Evolutionary conservation across 1,140 invertebrate genomes (phyloP).

Genomic region (Eupristina koningsbergeri): DNA sequence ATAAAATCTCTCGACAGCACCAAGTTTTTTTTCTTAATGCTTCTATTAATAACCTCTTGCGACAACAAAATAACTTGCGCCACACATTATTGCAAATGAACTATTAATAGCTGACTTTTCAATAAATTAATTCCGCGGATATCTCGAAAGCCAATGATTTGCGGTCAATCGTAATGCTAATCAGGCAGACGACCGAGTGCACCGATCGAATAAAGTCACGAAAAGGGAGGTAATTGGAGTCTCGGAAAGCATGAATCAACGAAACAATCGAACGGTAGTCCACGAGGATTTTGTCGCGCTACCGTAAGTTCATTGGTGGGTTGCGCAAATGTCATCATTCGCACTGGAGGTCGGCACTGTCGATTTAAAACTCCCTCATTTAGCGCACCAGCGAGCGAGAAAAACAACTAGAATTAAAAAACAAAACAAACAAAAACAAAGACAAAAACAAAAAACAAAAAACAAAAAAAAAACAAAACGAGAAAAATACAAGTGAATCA

Average conservation of each 20-base stretch:
- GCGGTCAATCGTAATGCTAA: background rate
- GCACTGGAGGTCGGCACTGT: conserved; percentile 13
- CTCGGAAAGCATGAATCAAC: background rate
- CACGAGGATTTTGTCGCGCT: background rate
- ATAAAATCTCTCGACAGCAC: no score
- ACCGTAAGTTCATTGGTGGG: background rate
- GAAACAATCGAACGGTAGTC: conserved; percentile 32
- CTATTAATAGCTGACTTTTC: background rate
- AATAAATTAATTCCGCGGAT: background rate
- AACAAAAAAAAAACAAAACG: no score
- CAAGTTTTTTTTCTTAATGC: background rate
- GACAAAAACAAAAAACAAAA: no score
- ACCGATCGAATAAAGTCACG: background rate
- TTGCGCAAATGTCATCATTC: conserved; percentile 43
- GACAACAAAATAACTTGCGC: background rate
- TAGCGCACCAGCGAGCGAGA: background rate
- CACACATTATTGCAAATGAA: background rate
- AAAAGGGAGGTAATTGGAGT: background rate
- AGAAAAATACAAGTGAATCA: no score
- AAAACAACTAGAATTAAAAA: background rate
- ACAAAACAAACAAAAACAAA: no score
- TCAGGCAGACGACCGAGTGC: background rate
- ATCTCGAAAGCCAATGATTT: background rate
- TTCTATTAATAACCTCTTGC: background rate
- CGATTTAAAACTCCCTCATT: background rate